A percentile compares a stretch with the other conserved stretches of the same genome.
Evolutionary conservation across 2,113 vertebrate species (phyloP).

Genomic region (Crotophaga sulcirostris): DNA sequence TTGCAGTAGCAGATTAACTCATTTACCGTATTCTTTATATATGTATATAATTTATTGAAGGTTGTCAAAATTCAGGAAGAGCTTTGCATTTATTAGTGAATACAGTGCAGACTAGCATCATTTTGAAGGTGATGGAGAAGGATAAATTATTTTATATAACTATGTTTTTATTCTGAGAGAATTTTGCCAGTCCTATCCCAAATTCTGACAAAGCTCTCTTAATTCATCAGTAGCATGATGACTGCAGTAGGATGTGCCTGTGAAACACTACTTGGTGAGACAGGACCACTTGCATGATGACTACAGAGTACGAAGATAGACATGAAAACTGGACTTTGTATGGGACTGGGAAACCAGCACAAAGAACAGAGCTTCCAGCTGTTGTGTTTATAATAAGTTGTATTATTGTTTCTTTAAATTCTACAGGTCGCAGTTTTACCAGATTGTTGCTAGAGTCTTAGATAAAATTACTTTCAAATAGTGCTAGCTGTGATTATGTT

Average conservation of each 20-base stretch:
- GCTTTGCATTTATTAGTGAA: not conserved
- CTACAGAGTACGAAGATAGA: not conserved
- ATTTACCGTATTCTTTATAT: not conserved
- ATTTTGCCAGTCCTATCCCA: not conserved
- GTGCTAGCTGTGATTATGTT: not conserved
- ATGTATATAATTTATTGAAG: not conserved
- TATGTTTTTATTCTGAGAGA: not conserved
- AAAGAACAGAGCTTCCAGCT: not conserved
- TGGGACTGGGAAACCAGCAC: not conserved
- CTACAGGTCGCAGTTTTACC: not conserved
- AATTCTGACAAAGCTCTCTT: not conserved
- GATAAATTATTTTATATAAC: not conserved
- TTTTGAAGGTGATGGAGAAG: not conserved
- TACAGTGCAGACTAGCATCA: not conserved
- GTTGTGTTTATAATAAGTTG: not conserved
- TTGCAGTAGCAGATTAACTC: not conserved
- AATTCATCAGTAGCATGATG: not conserved
- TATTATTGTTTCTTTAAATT: not conserved
- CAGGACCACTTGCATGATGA: too few species aligned
- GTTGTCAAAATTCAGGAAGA: not conserved
- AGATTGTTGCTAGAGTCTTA: not conserved
- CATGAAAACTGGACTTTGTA: not conserved
- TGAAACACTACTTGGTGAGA: not conserved
- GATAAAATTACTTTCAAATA: not conserved
- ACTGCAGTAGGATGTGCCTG: not conserved